Evolutionary conservation across 2,797 vertebrate species (phyloP).

Genomic region (Sebastiscus albofasciatus): DNA sequence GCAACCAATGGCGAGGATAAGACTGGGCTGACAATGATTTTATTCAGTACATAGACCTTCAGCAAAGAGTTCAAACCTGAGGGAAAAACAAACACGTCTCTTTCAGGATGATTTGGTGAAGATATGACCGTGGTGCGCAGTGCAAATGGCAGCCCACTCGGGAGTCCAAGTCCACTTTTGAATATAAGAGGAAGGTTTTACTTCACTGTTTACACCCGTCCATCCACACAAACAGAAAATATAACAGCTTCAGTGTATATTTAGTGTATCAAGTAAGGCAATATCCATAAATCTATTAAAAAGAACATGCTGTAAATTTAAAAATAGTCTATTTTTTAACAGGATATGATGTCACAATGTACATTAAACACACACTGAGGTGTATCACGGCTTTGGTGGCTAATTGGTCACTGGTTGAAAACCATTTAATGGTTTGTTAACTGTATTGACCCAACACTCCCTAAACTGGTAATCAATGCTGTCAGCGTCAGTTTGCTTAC

Average conservation of each 20-base stretch:
- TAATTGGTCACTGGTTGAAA: constrained; percentile 42
- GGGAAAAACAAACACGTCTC: constrained; percentile 66
- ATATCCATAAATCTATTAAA: neutral
- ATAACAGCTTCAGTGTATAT: neutral
- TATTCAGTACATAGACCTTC: constrained; percentile 73
- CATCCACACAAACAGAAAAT: neutral
- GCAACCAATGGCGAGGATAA: constrained; percentile 80
- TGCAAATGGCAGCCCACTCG: constrained; percentile 63
- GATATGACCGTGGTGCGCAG: constrained; percentile 46
- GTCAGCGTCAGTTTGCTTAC: constrained; percentile 16
- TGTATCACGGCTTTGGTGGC: constrained; percentile 15
- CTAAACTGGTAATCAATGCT: constrained; percentile 44
- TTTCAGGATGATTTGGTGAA: constrained; percentile 57
- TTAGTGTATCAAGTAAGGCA: neutral
- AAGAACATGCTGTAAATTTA: neutral
- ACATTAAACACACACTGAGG: neutral
- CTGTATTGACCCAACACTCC: constrained; percentile 28
- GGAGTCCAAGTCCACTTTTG: constrained; percentile 30
- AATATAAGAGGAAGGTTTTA: constrained; percentile 18
- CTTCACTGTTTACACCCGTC: neutral
- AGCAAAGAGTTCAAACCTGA: constrained; percentile 75
- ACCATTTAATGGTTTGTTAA: constrained; percentile 57
- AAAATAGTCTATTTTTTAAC: neutral
- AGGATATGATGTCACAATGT: neutral
- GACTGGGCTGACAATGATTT: constrained; percentile 71